Conservation (phyloP, 2,113 vertebrate species). For the Engraulis encrasicolus region DNA sequence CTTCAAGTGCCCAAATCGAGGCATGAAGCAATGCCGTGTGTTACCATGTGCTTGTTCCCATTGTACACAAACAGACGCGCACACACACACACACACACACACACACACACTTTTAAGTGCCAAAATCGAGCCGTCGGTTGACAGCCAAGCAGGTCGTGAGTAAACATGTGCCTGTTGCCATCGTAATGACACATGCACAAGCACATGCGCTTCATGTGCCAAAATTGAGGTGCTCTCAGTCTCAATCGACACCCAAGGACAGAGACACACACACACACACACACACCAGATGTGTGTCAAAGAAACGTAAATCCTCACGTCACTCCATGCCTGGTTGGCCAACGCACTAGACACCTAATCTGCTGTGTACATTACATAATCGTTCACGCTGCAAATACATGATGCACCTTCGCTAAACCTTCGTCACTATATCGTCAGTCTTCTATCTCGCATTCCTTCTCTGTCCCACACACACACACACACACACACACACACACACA, state of each 20-base stretch:
- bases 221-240: background rate
- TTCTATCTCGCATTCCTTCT: background rate
- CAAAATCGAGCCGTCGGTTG: background rate
- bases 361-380: conserved; percentile 54
- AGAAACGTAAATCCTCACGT: conserved; percentile 37
- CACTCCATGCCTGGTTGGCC: conserved; percentile 37
- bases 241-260: background rate
- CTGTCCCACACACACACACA: too few species aligned
- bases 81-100: background rate
- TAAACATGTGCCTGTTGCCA: too few species aligned
- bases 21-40: too few species aligned
- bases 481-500: too few species aligned
- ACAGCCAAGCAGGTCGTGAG: too few species aligned
- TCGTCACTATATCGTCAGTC: too few species aligned
- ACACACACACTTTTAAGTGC: background rate
- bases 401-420: too few species aligned
- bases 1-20: too few species aligned
- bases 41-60: too few species aligned
- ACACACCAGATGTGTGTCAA: conserved; percentile 22
- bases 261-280: background rate
- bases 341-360: conserved; percentile 44
- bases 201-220: background rate
- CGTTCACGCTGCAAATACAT: conserved; percentile 41
- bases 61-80: background rate
- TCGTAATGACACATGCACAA: too few species aligned